phyloP scores from a whole-genome alignment of 2,888 invertebrate species.

The Noctua fimbriata region DNA sequence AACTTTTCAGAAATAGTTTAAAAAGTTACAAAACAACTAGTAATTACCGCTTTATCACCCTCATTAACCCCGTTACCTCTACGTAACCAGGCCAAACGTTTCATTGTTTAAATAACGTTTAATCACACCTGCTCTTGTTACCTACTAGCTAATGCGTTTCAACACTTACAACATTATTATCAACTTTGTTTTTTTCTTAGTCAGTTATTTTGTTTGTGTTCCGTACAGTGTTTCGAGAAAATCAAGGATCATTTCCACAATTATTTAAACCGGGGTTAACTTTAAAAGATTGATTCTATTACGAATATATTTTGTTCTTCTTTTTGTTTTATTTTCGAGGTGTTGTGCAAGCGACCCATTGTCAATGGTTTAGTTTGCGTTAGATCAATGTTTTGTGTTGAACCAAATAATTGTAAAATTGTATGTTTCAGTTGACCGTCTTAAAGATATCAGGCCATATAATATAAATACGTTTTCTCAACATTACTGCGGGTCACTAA shows the following conservation, averaged over 20 bases:
- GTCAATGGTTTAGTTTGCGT: background rate
- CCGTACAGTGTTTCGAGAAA: background rate
- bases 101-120: conserved; percentile 35
- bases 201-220: background rate
- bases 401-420: background rate
- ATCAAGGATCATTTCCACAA: background rate
- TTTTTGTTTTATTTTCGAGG: background rate
- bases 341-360: background rate
- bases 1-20: conserved; percentile 10
- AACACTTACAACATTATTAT: conserved; percentile 15
- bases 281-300: background rate
- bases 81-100: conserved; percentile 31
- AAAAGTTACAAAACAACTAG: background rate
- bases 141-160: conserved; percentile 23
- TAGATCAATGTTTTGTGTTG: background rate
- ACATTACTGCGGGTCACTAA: conserved; percentile 15
- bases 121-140: conserved; percentile 42
- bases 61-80: conserved; percentile 45
- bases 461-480: background rate
- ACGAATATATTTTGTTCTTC: background rate
- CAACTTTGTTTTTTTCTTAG: background rate
- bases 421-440: background rate
- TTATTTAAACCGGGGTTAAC: background rate
- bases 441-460: background rate
- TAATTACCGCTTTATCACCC: conserved; percentile 38